Evolutionary conservation across 2,797 vertebrate genomes (phyloP), one percentile per base, ranked within the genome.

Genomic region (Galaxias olidus): DNA sequence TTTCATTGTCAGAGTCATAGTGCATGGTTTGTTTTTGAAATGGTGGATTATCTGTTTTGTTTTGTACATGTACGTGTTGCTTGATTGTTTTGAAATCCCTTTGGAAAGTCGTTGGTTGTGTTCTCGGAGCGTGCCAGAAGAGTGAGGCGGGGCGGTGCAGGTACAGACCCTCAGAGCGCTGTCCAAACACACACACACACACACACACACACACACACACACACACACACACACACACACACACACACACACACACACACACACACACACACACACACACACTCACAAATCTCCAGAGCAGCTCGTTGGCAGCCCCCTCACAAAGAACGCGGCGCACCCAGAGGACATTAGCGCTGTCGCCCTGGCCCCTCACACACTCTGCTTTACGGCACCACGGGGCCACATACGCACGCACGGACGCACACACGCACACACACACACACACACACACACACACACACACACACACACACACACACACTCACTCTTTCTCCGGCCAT

Each of bases 371-470:
- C n/a, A 30, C 19, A 57, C 53, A n/a, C 44, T n/a, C 53, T 56
- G 62, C 13, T 45, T 14, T 56, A 47, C 5, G 11, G 19, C 10
- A 17, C 19, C 18, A 7, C 20, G 12, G 18, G 19, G 18, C 20
- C 19, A 54, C 52, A 54, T 13, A 59, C 57, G 30, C 8, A 40
- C 52, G 17, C 62, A 64, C 52, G 45, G 19, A 64, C 51, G 44
- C 50, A 44, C 50, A 49, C 45, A 30, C 46, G 40, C 40, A 62
- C 20, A 13, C 48, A 52, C 61, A 41, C 13, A 66, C 46, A 2
- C 48, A 15, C 48, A 14, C 48, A 50, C 48, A 50, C 48, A 13
- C 48, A 50, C 48, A 18, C n/a, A 15, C 58, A 15, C 43, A 60
- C 43, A 45, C 58, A 40, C 60, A 50, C 60, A 51, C 47, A 18